Base-by-base conservation (phyloP, 2,797 vertebrate species). In the Sebastes jordani region DNA sequence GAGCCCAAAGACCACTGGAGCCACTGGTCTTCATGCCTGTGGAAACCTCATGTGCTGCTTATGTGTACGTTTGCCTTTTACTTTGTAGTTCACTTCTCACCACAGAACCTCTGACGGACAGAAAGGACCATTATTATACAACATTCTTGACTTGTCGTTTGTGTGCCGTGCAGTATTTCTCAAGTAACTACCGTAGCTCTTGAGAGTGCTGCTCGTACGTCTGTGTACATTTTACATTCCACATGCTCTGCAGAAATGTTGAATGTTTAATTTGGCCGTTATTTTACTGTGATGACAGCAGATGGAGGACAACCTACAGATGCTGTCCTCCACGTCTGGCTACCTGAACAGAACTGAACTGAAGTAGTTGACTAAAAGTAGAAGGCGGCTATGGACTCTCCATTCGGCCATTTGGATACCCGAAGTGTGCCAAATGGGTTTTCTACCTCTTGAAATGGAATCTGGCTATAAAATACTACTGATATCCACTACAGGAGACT, bases 1-100 rank as follows among this genome's bases (percentile, higher is more conserved):
- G 60, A 64, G 66, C 61, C 71, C 60, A 78, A 42, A 86, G 74
- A 81, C 78, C 77, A 23, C 84, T 73, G 76, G 81, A 90, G 87
- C 76, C 75, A 1, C 80, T 49, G 34, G 23, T 76, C 80, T 79
- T 72, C 71, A 80, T 83, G 73, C 72, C 73, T 83, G 74, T 54
- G 71, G 70, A 83, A 87, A 84, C 30, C 36, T 59, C 30, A 23
- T 55, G 42, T 61, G 32, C 73, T 49, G 30, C 30, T 65, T 32
- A 20, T 85, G 67, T 81, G 46, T 75, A 32, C 23, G 22, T 75
- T 72, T 75, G 46, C 25, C 52, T 82, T 77, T 77, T 55, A 61
- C 59, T 65, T 68, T 84, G 60, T 69, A 63, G 71, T 59, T 75
- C 54, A 56, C 7, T 65, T 66, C 69, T 84, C 71, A 58, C 78